phyloP scores from a whole-genome alignment of 2,888 invertebrate species.

The Drosophila glabriapex region DNA sequence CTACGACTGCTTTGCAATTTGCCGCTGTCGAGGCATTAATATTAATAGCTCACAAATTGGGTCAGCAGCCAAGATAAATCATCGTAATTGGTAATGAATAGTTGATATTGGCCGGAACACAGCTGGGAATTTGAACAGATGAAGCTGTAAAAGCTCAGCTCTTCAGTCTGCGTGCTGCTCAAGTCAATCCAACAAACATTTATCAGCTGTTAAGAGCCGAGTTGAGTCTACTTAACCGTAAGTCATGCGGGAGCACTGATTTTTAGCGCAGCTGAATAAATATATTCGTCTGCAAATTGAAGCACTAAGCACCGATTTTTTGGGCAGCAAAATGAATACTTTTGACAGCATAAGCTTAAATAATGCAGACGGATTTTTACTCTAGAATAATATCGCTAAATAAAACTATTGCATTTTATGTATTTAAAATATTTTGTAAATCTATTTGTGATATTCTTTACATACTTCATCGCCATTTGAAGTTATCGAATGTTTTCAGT shows the following conservation, averaged over 20 bases:
- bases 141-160: not conserved
- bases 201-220: slow-evolving; percentile 16
- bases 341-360: not conserved
- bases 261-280: not conserved
- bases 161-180: not conserved
- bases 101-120: slow-evolving; percentile 56
- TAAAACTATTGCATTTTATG: not conserved
- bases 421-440: not conserved
- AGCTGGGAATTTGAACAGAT: slow-evolving; percentile 30
- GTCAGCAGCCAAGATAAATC: slow-evolving; percentile 78
- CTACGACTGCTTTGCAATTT: slow-evolving; percentile 7
- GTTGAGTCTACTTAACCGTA: not conserved
- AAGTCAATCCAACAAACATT: slow-evolving; percentile 31
- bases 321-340: not conserved
- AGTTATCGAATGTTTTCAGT: not conserved
- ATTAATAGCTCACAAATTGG: slow-evolving; percentile 76
- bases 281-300: not conserved
- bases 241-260: not conserved
- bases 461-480: not conserved
- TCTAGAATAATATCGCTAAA: not conserved
- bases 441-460: not conserved
- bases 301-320: not conserved
- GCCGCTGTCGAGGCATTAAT: slow-evolving; percentile 60
- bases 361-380: not conserved
- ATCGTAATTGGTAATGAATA: slow-evolving; percentile 81